Evolutionary conservation across 2,113 vertebrate species (phyloP), one percentile per base, ranked within the genome.

Genomic region (Corythaixoides concolor): DNA sequence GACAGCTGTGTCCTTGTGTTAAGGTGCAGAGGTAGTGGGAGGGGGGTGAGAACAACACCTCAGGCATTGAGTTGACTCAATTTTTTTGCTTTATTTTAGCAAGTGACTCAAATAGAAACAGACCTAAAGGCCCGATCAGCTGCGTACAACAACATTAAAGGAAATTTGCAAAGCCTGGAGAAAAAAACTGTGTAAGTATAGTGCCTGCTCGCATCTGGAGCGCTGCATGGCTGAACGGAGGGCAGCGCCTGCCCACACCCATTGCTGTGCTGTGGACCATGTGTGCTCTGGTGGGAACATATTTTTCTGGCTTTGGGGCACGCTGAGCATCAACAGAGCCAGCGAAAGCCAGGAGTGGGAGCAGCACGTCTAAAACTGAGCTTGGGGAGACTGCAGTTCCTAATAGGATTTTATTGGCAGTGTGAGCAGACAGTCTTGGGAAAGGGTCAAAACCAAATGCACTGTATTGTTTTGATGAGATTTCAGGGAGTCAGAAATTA

Each of bases 51-150:
- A 69, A 58, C 15, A 53, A 8, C 11, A 24, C 50, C 47, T 68
- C 39, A 24, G 79, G 53, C 49, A 26, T 66, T 12, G 27, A 39
- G 8, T 10, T 92, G 28, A 69, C 43, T 87, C 43, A 14, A 8
- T 64, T 56, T 79, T 92, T 80, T 86, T 12, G n/a, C 72, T 96
- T 77, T 55, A 35, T 52, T 56, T 94, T 83, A 99, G 99, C 99
- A 99, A 98, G 97, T 99, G 85, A 98, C 97, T 33, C 99, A 99
- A 90, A 98, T 99, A 64, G 99, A 99, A 91, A 43, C 96, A 13
- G 99, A 99, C 78, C 88, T 99, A 74, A 99, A 99, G 97, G 97
- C 98, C 27, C 97, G 99, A 41, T 97, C 98, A 17, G 96, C 98
- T 3, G 96, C 98, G 0, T 99, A 99, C 97, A 98, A 93, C 93